Evolutionary conservation across 1,140 invertebrate genomes (phyloP).

Genomic region (Eriosoma lanigerum): DNA sequence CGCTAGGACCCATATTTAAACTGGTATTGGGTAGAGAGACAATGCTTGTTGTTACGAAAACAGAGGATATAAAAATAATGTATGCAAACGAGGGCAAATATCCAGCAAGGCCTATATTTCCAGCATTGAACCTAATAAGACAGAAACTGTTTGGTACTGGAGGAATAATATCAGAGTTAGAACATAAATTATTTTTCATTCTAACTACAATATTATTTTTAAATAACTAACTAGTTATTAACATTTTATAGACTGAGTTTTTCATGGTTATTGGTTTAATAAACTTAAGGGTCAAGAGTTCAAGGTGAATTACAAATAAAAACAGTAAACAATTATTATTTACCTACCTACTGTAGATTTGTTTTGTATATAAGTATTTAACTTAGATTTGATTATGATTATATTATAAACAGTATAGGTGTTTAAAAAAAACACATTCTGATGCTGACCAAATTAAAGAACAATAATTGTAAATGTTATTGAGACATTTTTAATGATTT

Average conservation of each 20-base stretch:
- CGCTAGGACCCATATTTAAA: conserved; percentile 58
- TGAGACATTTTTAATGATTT: background rate
- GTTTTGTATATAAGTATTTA: background rate
- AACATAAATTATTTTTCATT: background rate
- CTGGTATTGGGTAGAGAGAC: conserved; percentile 56
- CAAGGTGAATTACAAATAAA: conserved; percentile 5
- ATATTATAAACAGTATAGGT: background rate
- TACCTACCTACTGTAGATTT: background rate
- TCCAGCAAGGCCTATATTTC: conserved; percentile 57
- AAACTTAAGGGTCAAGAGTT: background rate
- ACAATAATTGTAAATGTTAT: background rate
- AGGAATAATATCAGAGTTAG: conserved; percentile 58
- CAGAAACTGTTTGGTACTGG: conserved; percentile 57
- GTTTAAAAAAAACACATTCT: background rate
- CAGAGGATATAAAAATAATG: conserved; percentile 57
- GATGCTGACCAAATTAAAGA: background rate
- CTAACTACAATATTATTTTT: background rate
- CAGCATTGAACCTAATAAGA: conserved; percentile 57
- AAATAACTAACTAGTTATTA: background rate
- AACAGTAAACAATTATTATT: conserved; percentile 16
- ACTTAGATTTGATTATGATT: background rate
- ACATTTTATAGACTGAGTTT: background rate
- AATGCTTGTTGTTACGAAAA: conserved; percentile 57
- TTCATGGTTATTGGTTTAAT: background rate
- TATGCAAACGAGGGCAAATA: conserved; percentile 57